Conservation (phyloP, 2,888 invertebrate genomes). For the Pecten maximus region DNA sequence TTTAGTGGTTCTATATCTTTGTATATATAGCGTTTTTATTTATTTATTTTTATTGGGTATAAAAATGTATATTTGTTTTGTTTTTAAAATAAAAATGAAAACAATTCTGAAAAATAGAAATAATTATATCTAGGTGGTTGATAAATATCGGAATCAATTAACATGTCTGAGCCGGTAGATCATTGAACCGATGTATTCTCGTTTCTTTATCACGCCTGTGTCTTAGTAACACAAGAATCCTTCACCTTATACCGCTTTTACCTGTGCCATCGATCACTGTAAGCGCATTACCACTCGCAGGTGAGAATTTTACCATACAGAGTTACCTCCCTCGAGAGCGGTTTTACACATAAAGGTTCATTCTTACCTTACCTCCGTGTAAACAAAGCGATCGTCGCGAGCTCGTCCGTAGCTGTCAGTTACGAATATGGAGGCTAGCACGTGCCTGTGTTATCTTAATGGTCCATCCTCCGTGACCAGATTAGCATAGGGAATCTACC, state of each 20-base stretch:
- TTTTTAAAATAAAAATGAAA: no score
- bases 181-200: neutral
- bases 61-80: no score
- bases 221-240: neutral
- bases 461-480: neutral
- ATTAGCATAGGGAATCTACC: neutral
- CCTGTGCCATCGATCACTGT: constrained; percentile 6
- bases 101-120: no score
- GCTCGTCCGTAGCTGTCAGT: neutral
- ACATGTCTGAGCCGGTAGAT: neutral
- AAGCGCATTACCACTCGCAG: constrained; percentile 23
- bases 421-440: neutral
- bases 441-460: neutral
- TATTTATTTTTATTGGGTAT: no score
- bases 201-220: neutral
- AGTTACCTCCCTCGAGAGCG: constrained; percentile 24
- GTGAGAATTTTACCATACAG: constrained; percentile 1
- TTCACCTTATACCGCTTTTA: neutral
- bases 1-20: no score
- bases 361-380: constrained; percentile 35
- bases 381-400: constrained; percentile 25
- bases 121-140: no score
- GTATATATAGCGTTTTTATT: no score
- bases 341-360: constrained; percentile 25
- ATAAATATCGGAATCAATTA: neutral